Evolutionary conservation across 2,113 vertebrate genomes (phyloP), one percentile per base, ranked within the genome.

Genomic region (Chitala chitala): DNA sequence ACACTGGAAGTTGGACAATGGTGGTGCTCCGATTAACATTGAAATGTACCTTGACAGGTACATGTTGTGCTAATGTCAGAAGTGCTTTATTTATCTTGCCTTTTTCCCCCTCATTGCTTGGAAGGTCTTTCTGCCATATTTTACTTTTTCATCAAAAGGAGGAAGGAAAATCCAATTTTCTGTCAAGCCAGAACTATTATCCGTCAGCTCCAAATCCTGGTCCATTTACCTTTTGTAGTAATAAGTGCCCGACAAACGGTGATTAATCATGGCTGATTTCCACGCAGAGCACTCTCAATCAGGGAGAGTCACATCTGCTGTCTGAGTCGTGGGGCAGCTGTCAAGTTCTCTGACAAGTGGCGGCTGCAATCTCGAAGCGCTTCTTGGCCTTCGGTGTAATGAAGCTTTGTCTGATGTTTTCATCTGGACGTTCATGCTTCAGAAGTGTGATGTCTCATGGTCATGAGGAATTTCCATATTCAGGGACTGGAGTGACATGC

Each of bases 201-300:
- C 36, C 38, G 22, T 38, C 10, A 48, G 50, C 36, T 68, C 22
- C 24, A 44, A 66, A 55, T 68, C 63, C 50, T 36, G 42, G 31
- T 74, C 48, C 36, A n/a, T 68, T 74, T 74, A 55, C 59, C 13
- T 51, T 38, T 15, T 13, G 31, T n/a, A 51, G 58, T 24, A 74
- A 74, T 65, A 63, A 51, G 40, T 5, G 46, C 33, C 15, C 13
- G n/a, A 48, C n/a, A 26, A 36, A 66, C 24, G 33, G 36, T 38
- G 33, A 74, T 74, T 54, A 66, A 74, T 74, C 73, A 66, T 36
- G 15, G 50, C 33, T 66, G 61, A 66, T 53, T 54, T 42, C 31
- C 40, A 40, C 50, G 46, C 61, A 20, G n/a, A 33, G 61, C 20
- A 17, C 61, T 22, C 40, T 46, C 50, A 54, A 74, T 42, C 36